Base-by-base conservation (phyloP, 2,888 invertebrate species). In the Heliconius sara region DNA sequence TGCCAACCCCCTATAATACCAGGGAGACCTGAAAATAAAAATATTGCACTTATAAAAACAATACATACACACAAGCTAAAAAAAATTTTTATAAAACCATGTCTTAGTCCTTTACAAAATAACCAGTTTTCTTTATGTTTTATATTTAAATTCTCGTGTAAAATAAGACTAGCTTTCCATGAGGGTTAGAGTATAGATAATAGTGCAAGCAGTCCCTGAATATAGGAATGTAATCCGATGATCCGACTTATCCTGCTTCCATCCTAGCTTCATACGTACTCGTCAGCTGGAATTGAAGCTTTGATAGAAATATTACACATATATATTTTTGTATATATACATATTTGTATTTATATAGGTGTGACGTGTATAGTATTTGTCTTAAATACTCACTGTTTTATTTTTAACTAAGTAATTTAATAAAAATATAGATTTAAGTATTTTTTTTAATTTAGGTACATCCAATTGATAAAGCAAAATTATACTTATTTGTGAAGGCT, bases 161-260 rank as follows among this genome's bases (percentile, higher is more conserved):
- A 76, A 71, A 76, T 81, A 73, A 78, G 73, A 78, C 80, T 70
- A 78, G 75, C 47, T 76, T 76, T 76, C 52, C 73, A 76, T 78
- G 72, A 78, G 78, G 76, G 81, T 39, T 78, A 73, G 76, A 78
- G 68, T 74, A 78, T 80, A 80, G 81, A 73, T 75, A 72, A 77
- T 43, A 78, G 78, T 78, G 73, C 78, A 77, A 72, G 70, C 76
- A 76, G 79, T 66, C 72, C 66, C 72, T 77, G 80, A 77, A 80
- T 80, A 80, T 80, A 77, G 80, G 63, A 68, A 80, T 74, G 80
- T 77, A 80, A 80, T 80, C 80, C 80, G 77, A 80, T 80, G 80
- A 80, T 77, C 80, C 80, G 74, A 47, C 77, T 74, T 74, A 80
- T 80, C 80, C 80, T 74, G 77, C 77, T 80, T 74, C 74, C 77